Percentiles rank a stretch among this genome's conserved stretches.
Evolutionary conservation across 92 coral and sea anemone species (phyloP).

Genomic region (Parazoanthus atlanticus): DNA sequence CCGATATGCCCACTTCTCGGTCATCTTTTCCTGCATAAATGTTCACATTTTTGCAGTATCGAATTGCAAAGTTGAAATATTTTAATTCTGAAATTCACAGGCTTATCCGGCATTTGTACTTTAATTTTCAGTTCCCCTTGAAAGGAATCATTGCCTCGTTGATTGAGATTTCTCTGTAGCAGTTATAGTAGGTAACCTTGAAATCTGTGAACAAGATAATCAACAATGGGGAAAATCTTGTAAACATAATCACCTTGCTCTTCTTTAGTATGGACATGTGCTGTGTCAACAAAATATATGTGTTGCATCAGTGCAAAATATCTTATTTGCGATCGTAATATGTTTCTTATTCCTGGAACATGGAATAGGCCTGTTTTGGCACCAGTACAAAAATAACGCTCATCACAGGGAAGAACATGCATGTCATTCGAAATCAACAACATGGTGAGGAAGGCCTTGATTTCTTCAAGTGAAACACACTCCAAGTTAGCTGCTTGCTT

Average conservation of each 20-base stretch:
- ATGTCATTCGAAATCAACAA: slow-evolving; percentile 54
- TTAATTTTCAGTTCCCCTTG: slow-evolving; percentile 47
- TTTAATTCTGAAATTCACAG: slow-evolving; percentile 57
- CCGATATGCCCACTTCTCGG: slow-evolving; percentile 44
- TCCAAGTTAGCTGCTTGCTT: slow-evolving; percentile 44
- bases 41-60: slow-evolving; percentile 48
- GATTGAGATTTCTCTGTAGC: slow-evolving; percentile 45
- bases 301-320: slow-evolving; percentile 21
- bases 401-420: slow-evolving; percentile 55
- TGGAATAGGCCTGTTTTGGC: slow-evolving; percentile 28
- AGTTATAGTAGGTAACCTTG: slow-evolving; percentile 29
- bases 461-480: slow-evolving; percentile 32
- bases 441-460: slow-evolving; percentile 52
- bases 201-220: slow-evolving; percentile 22
- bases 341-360: slow-evolving; percentile 24
- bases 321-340: background rate
- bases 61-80: slow-evolving; percentile 55
- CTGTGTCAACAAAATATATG: slow-evolving; percentile 52
- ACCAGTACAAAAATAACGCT: slow-evolving; percentile 34
- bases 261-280: slow-evolving; percentile 38
- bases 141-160: slow-evolving; percentile 60
- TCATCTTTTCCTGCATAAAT: slow-evolving; percentile 63
- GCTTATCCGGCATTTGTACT: slow-evolving; percentile 58
- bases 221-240: slow-evolving; percentile 46
- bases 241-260: slow-evolving; percentile 43